Evolutionary conservation across 2,113 vertebrate species (phyloP).

Genomic region (Hiodon alosoides): DNA sequence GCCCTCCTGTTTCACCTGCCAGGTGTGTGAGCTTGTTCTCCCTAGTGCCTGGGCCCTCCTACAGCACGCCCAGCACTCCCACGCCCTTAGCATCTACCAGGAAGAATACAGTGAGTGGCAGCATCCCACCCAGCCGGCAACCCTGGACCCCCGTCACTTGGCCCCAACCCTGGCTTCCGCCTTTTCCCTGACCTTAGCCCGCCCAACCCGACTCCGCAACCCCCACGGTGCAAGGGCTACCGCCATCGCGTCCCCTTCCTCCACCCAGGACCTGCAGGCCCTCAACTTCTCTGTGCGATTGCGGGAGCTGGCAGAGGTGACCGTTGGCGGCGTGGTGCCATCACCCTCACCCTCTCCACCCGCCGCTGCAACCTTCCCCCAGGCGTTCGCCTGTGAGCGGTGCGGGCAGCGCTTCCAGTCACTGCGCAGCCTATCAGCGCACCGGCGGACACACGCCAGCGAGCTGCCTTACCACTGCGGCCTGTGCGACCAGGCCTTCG

Average conservation of each 20-base stretch:
- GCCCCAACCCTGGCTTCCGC: constrained; percentile 81
- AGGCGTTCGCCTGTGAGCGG: constrained; percentile 56
- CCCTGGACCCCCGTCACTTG: constrained; percentile 86
- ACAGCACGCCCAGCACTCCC: constrained; percentile 64
- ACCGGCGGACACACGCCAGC: constrained; percentile 63
- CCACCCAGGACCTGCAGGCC: constrained; percentile 66
- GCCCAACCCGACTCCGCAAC: constrained; percentile 40
- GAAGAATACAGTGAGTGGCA: constrained; percentile 70
- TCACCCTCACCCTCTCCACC: constrained; percentile 58
- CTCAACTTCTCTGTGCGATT: constrained; percentile 74
- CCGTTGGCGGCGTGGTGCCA: constrained; percentile 33
- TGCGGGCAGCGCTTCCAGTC: constrained; percentile 64
- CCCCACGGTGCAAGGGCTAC: constrained; percentile 18
- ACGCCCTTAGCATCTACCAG: constrained; percentile 68
- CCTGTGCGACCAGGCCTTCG: constrained; percentile 63
- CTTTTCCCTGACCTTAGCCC: constrained; percentile 47
- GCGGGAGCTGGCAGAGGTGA: constrained; percentile 58
- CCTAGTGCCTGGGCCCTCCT: constrained; percentile 62
- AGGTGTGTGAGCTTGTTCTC: constrained; percentile 61
- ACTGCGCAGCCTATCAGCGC: constrained; percentile 56
- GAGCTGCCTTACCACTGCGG: constrained; percentile 66
- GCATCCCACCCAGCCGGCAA: constrained; percentile 67
- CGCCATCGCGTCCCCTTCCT: neutral
- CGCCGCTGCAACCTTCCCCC: constrained; percentile 54
- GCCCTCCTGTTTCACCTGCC: constrained; percentile 64